Evolutionary conservation across 1,140 invertebrate species (phyloP).

Genomic region (Onthophagus taurus): DNA sequence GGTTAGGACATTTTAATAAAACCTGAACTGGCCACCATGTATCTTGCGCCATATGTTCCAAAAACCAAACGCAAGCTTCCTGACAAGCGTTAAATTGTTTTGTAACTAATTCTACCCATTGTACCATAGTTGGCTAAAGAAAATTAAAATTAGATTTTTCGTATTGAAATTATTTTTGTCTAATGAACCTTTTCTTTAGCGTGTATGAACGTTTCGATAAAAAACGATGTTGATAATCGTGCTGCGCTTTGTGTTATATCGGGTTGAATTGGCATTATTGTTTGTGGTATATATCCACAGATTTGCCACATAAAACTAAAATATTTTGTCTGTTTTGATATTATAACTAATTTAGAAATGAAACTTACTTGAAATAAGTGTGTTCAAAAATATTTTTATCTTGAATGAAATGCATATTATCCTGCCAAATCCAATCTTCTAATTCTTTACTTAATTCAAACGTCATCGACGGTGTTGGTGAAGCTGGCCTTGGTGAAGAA

Average conservation of each 20-base stretch:
- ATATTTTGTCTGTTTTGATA: slow-evolving; percentile 23
- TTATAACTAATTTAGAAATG: slow-evolving; percentile 1
- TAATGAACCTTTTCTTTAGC: slow-evolving; percentile 80
- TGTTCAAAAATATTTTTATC: slow-evolving; percentile 95
- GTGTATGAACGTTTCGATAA: slow-evolving; percentile 93
- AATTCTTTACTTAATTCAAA: slow-evolving; percentile 66
- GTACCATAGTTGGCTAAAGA: slow-evolving; percentile 80
- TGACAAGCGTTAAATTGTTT: slow-evolving; percentile 91
- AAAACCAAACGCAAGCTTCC: slow-evolving; percentile 84
- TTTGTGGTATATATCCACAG: slow-evolving; percentile 86
- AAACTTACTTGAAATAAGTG: slow-evolving; percentile 79
- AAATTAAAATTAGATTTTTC: not conserved
- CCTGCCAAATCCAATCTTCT: slow-evolving; percentile 90
- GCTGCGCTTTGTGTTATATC: slow-evolving; percentile 79
- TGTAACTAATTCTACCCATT: slow-evolving; percentile 90
- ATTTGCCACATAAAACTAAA: slow-evolving; percentile 92
- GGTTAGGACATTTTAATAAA: slow-evolving; percentile 90
- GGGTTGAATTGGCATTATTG: slow-evolving; percentile 63
- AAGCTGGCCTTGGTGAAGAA: slow-evolving; percentile 17
- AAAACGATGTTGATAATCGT: slow-evolving; percentile 85
- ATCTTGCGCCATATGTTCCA: slow-evolving; percentile 84
- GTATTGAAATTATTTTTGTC: not conserved
- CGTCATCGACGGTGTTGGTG: slow-evolving; percentile 30
- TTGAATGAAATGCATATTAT: slow-evolving; percentile 89
- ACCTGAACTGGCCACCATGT: slow-evolving; percentile 90